Conservation (phyloP, 2,888 invertebrate species). For the Steinernema carpocapsae region DNA sequence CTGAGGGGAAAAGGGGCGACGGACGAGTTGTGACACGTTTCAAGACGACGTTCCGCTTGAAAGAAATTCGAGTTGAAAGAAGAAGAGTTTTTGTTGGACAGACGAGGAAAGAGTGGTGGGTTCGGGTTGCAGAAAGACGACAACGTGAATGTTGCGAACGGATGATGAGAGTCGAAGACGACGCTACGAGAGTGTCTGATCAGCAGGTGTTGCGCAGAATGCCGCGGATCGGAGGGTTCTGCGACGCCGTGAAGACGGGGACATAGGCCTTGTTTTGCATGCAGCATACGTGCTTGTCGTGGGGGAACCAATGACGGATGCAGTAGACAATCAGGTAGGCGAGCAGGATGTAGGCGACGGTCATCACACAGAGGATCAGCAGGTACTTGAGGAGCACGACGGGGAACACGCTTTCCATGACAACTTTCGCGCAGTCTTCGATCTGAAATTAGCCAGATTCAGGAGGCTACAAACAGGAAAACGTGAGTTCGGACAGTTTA, state of each 20-base stretch:
- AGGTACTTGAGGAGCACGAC: conserved; percentile 61
- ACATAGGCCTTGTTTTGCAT: conserved; percentile 35
- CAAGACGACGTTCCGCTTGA: background rate
- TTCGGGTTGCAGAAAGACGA: conserved; percentile 9
- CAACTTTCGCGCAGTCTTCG: conserved; percentile 43
- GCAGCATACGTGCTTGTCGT: conserved; percentile 39
- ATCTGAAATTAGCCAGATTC: conserved; percentile 40
- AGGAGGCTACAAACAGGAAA: background rate
- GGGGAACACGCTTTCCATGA: conserved; percentile 60
- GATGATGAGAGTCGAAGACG: too few relatives aligned
- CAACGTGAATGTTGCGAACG: too few relatives aligned
- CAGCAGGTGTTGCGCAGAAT: conserved; percentile 11
- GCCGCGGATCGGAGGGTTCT: background rate
- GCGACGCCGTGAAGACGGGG: conserved; percentile 22
- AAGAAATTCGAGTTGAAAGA: background rate
- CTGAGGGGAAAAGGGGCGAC: too few relatives aligned
- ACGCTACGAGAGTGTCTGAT: too few relatives aligned
- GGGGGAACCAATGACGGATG: conserved; percentile 52
- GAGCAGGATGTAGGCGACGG: conserved; percentile 63
- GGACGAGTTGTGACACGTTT: conserved; percentile 24
- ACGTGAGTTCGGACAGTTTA: too few relatives aligned
- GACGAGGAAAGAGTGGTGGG: conserved; percentile 4
- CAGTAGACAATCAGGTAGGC: conserved; percentile 62
- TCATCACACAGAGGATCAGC: conserved; percentile 60
- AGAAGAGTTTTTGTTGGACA: background rate